Evolutionary conservation across 2,797 vertebrate genomes (phyloP).

Genomic region (Gallirallus australis): DNA sequence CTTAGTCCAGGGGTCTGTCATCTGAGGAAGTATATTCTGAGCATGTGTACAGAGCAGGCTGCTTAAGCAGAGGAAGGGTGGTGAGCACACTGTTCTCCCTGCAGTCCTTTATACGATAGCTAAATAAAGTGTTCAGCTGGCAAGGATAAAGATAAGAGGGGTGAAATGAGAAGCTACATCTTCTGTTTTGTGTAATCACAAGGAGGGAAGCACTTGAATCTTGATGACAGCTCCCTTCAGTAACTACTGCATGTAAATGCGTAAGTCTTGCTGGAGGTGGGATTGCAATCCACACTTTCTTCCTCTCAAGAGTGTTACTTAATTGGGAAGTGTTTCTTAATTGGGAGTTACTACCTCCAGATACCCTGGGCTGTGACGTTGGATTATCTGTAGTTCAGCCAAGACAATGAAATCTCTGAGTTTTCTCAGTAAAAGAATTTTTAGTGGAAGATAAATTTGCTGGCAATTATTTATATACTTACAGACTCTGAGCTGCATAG

Average conservation of each 20-base stretch:
- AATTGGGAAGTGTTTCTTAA: neutral
- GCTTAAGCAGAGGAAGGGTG: too few species aligned
- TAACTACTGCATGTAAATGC: neutral
- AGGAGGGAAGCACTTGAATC: neutral
- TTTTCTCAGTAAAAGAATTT: neutral
- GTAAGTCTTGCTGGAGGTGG: neutral
- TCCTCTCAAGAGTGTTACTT: neutral
- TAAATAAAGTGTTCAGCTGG: neutral
- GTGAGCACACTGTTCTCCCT: neutral
- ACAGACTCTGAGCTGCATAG: neutral
- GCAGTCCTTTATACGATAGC: neutral
- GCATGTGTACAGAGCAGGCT: neutral
- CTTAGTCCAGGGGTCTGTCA: neutral
- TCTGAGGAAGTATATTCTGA: neutral
- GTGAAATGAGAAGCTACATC: neutral
- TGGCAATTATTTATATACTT: neutral
- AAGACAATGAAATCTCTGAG: neutral
- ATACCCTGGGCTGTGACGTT: neutral
- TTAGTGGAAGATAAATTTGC: neutral
- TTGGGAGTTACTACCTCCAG: neutral
- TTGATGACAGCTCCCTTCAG: neutral
- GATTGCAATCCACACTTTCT: neutral
- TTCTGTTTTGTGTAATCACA: neutral
- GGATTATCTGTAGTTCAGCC: neutral
- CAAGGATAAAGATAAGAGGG: neutral